Percentiles rank a stretch among this genome's conserved stretches.
Evolutionary conservation across 30 jellyfish, hydroid and myxozoan genomes (phyloP).

Genomic region (Catostylus mosaicus): DNA sequence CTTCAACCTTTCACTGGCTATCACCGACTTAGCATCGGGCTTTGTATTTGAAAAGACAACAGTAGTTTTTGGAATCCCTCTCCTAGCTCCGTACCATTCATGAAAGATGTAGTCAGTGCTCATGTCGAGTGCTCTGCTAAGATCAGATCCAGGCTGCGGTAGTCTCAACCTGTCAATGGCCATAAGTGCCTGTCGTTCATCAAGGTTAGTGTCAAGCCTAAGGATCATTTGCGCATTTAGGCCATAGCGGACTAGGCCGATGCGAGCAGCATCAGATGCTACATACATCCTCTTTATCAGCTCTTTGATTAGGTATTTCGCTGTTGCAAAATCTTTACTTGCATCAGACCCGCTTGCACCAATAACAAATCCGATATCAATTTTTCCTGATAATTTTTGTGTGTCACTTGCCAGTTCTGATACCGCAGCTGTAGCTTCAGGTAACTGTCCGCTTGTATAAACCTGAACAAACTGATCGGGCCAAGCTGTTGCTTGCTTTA

Average conservation of each 20-base stretch:
- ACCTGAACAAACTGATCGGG: not conserved
- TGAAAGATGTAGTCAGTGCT: not conserved
- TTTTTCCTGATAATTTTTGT: not conserved
- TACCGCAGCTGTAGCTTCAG: slow-evolving; percentile 4
- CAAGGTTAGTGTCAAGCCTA: not conserved
- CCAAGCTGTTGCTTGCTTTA: not conserved
- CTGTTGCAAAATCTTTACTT: not conserved
- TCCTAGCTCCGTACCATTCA: slow-evolving; percentile 24
- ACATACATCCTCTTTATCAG: not conserved
- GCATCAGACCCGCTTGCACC: slow-evolving; percentile 15
- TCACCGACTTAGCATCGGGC: not conserved
- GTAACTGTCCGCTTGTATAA: not conserved
- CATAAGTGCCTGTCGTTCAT: not conserved
- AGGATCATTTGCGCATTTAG: not conserved
- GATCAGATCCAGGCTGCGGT: not conserved
- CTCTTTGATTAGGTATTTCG: not conserved
- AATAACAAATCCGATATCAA: slow-evolving; percentile 4
- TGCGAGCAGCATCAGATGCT: not conserved
- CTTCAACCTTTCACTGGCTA: slow-evolving; percentile 4
- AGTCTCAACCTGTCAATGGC: not conserved
- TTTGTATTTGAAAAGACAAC: not conserved
- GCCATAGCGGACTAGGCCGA: slow-evolving; percentile 7
- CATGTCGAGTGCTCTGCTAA: slow-evolving; percentile 1
- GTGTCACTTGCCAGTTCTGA: not conserved
- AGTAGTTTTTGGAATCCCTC: slow-evolving; percentile 10